These are phyloP conservation scores for Pomacea maculata DNA, from an alignment of 1,140 invertebrate genomes.

Conservation along the genomic window DNA sequence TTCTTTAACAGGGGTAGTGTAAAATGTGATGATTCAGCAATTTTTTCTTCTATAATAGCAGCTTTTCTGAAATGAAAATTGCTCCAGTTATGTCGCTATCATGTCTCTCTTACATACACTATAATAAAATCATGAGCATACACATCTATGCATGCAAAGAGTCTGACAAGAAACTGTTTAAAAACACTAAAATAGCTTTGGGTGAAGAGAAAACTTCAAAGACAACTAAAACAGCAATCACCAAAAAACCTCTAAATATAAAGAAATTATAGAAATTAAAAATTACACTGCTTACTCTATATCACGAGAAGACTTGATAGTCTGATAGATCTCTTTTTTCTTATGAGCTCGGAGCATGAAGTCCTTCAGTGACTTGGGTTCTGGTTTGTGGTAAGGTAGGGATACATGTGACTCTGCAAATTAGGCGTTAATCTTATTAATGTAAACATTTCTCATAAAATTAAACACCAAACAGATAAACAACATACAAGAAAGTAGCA, in stretches of 20 bases:
- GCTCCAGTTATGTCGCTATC: too few relatives aligned
- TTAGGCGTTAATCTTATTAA: neutral
- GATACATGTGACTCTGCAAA: slow-evolving; percentile 72
- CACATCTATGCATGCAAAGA: too few relatives aligned
- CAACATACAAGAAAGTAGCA: neutral
- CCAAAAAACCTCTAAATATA: too few relatives aligned
- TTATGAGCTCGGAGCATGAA: slow-evolving; percentile 70
- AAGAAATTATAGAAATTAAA: too few relatives aligned
- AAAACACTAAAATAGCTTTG: too few relatives aligned
- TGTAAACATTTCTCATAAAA: neutral
- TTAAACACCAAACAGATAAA: neutral
- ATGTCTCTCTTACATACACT: neutral
- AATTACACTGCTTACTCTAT: slow-evolving; percentile 36
- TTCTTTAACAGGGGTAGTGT: too few relatives aligned
- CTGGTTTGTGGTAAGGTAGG: slow-evolving; percentile 82
- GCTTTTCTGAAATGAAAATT: slow-evolving; percentile 39
- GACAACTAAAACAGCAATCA: too few relatives aligned
- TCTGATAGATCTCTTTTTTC: slow-evolving; percentile 48
- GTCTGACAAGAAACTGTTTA: too few relatives aligned
- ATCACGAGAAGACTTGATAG: slow-evolving; percentile 39
- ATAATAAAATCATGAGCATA: neutral
- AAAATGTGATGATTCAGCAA: slow-evolving; percentile 26
- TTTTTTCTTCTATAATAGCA: slow-evolving; percentile 39
- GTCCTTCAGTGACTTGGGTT: slow-evolving; percentile 77
- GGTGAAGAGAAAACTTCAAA: too few relatives aligned